These are phyloP conservation scores for Rhagium mordax DNA, from an alignment of 2,888 invertebrate species.

Conservation along the genomic window DNA sequence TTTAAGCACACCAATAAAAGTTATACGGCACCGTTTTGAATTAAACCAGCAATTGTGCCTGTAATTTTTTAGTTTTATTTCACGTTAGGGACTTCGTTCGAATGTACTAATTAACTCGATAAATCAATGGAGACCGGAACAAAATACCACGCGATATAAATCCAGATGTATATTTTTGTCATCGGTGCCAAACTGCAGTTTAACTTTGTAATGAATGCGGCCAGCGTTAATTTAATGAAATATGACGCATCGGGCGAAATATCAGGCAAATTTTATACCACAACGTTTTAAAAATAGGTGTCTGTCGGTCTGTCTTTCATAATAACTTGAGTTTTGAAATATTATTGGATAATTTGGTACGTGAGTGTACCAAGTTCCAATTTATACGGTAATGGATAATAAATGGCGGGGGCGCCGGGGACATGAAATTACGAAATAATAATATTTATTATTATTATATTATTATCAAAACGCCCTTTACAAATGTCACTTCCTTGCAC, in stretches of 20 bases:
- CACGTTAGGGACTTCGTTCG: conserved; percentile 5
- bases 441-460: too few relatives aligned
- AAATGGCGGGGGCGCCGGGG: too few relatives aligned
- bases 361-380: too few relatives aligned
- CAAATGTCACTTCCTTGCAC: background rate
- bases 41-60: background rate
- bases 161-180: conserved; percentile 13
- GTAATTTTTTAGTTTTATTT: conserved; percentile 7
- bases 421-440: too few relatives aligned
- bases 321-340: too few relatives aligned
- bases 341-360: too few relatives aligned
- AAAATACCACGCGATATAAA: background rate
- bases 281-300: too few relatives aligned
- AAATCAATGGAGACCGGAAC: conserved; percentile 25
- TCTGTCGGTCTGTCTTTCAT: too few relatives aligned
- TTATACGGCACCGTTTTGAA: background rate
- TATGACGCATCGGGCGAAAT: background rate
- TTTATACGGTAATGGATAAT: too few relatives aligned
- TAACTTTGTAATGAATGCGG: background rate
- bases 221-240: background rate
- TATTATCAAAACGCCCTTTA: background rate
- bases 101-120: conserved; percentile 26
- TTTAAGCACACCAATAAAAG: background rate
- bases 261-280: too few relatives aligned
- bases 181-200: background rate